Percentiles rank a stretch among this genome's conserved stretches.
Conservation (phyloP, 2,797 vertebrate species). For the Nyctalus aviator region DNA sequence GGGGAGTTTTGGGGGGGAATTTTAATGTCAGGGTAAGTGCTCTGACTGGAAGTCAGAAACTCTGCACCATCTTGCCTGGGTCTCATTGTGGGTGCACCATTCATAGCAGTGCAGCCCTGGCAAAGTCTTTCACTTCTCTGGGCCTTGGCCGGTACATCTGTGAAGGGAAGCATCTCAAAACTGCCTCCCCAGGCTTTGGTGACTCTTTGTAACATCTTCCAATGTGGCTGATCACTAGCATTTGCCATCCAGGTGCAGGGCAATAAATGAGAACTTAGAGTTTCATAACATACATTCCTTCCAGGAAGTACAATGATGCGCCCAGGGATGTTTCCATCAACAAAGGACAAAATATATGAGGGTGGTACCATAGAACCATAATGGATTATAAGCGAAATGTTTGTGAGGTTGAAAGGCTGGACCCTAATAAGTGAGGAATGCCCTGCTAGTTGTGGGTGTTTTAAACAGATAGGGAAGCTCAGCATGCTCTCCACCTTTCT, state of each 20-base stretch:
- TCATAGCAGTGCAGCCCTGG: not conserved
- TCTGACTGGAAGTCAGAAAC: not conserved
- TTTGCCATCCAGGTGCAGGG: not conserved
- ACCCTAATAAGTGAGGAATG: not conserved
- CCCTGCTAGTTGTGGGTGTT: not conserved
- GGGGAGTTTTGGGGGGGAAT: constrained; percentile 17
- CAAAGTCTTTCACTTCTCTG: not conserved
- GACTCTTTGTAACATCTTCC: not conserved
- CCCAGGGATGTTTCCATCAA: not conserved
- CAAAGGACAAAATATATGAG: not conserved
- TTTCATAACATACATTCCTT: not conserved
- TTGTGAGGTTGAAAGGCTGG: not conserved
- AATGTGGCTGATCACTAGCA: not conserved
- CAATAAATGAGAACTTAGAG: not conserved
- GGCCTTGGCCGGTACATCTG: not conserved
- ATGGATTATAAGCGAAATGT: not conserved
- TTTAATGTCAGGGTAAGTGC: constrained; percentile 20
- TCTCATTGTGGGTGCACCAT: not conserved
- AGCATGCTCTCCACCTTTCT: not conserved
- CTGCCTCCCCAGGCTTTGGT: not conserved
- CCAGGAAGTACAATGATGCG: not conserved
- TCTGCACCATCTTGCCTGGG: not conserved
- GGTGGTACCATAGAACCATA: not conserved
- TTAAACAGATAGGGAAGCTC: not conserved
- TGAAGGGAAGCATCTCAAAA: not conserved